Conservation (phyloP, 2,797 vertebrate genomes). For the Knipowitschia caucasica region DNA sequence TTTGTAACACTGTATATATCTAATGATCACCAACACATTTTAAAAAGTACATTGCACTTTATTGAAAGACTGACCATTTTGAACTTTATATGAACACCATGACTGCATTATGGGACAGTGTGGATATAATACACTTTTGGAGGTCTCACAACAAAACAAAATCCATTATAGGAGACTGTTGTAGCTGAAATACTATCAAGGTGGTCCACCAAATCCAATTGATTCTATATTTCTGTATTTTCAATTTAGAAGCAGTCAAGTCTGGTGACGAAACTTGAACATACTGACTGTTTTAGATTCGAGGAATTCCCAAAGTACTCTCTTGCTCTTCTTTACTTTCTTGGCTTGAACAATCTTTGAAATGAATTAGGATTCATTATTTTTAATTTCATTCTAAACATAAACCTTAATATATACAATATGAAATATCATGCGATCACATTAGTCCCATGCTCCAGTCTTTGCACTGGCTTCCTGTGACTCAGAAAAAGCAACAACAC, state of each 20-base stretch:
- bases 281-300: constrained; percentile 42
- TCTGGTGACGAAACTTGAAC: constrained; percentile 50
- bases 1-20: too few relatives aligned
- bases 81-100: constrained; percentile 46
- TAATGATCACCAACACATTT: constrained; percentile 44
- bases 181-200: constrained; percentile 40
- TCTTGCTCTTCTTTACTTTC: too few relatives aligned
- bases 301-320: too few relatives aligned
- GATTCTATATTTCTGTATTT: constrained; percentile 70
- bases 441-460: too few relatives aligned
- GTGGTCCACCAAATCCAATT: constrained; percentile 63
- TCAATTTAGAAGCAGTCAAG: constrained; percentile 48
- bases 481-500: too few relatives aligned
- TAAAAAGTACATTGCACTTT: constrained; percentile 55
- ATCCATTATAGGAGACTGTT: constrained; percentile 31
- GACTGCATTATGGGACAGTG: constrained; percentile 60
- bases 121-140: constrained; percentile 56
- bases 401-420: too few relatives aligned
- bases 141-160: constrained; percentile 53
- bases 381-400: too few relatives aligned
- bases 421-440: too few relatives aligned
- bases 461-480: too few relatives aligned
- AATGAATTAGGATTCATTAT: too few relatives aligned
- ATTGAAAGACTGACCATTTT: constrained; percentile 46
- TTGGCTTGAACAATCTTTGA: too few relatives aligned